Conservation (phyloP, 2,797 vertebrate species). For the Rousettus madagascariensis region DNA sequence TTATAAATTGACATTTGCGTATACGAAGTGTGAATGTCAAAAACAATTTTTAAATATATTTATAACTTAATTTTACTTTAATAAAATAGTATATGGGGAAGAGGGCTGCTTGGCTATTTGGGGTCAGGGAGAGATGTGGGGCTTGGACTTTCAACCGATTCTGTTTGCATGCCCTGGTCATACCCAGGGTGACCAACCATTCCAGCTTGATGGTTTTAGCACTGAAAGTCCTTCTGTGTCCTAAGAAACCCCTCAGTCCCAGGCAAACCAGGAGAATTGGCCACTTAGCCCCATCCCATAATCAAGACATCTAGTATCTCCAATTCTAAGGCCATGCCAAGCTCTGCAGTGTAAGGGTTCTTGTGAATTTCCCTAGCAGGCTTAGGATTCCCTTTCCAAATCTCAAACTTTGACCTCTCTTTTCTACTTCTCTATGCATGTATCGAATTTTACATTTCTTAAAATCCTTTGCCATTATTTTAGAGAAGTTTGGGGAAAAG, state of each 20-base stretch:
- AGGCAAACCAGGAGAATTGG: background rate
- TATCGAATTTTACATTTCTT: background rate
- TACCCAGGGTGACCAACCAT: background rate
- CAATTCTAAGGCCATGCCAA: background rate
- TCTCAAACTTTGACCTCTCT: background rate
- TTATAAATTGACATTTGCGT: conserved; percentile 26
- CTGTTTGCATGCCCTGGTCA: background rate
- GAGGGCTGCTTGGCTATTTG: background rate
- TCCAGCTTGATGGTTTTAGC: background rate
- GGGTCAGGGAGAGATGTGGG: background rate
- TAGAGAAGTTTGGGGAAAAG: background rate
- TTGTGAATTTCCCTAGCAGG: background rate
- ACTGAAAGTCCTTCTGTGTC: background rate
- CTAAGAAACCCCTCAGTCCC: background rate
- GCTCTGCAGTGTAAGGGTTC: background rate
- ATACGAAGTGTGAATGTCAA: background rate
- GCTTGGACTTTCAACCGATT: background rate
- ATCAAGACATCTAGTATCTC: background rate
- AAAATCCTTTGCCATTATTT: background rate
- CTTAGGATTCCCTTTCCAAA: background rate
- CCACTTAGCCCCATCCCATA: background rate
- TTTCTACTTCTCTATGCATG: background rate
- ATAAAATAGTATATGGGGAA: background rate
- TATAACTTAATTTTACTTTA: conserved; percentile 4
- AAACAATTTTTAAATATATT: background rate